Percentiles rank a stretch among this genome's conserved stretches.
Evolutionary conservation across 2,113 vertebrate genomes (phyloP).

Genomic region (Malurus elegans): DNA sequence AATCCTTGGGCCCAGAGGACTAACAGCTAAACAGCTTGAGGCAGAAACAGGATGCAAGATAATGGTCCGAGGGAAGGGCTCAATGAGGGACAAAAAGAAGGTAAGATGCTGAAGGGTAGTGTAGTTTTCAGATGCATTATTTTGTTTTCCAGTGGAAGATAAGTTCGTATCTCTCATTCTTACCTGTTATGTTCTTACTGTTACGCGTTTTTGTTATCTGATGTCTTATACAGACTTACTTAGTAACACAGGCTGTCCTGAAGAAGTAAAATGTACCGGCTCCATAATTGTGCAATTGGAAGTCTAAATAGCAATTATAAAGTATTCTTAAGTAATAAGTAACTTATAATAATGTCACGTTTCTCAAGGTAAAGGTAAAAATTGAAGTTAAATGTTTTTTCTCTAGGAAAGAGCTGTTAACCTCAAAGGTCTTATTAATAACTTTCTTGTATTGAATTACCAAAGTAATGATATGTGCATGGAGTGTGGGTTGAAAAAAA

Average conservation of each 20-base stretch:
- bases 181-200: not conserved
- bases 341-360: not conserved
- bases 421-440: not conserved
- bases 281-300: not conserved
- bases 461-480: not conserved
- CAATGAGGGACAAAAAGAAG: conserved; percentile 99
- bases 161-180: not conserved
- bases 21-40: conserved; percentile 97
- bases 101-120: conserved; percentile 68
- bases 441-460: not conserved
- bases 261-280: not conserved
- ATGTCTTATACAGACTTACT: not conserved
- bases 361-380: not conserved
- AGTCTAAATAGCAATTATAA: not conserved
- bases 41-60: conserved; percentile 99
- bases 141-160: not conserved
- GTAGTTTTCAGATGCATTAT: not conserved
- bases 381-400: not conserved
- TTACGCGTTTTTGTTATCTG: not conserved
- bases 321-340: not conserved
- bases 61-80: conserved; percentile 99
- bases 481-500: not conserved
- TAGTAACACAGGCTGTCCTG: not conserved
- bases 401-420: not conserved
- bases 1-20: conserved; percentile 96